These are phyloP conservation scores for Chanos chanos DNA, from an alignment of 2,797 vertebrate genomes.

Conservation along the genomic window DNA sequence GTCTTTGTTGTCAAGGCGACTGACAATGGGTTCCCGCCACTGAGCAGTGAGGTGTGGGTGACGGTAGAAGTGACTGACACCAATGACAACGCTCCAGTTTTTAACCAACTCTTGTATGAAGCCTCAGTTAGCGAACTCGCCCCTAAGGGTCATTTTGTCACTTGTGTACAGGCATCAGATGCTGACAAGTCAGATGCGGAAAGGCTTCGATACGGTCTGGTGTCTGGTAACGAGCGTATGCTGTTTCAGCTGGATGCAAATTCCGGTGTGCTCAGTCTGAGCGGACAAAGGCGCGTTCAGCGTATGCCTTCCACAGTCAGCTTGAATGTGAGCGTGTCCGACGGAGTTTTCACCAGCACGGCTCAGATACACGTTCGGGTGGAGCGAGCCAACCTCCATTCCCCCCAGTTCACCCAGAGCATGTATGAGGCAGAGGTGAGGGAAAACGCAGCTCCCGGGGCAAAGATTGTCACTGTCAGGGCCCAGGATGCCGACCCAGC, in stretches of 20 bases:
- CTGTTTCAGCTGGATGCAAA: conserved; percentile 87
- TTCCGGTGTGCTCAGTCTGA: conserved; percentile 84
- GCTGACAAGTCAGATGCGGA: conserved; percentile 89
- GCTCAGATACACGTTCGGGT: conserved; percentile 91
- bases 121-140: conserved; percentile 92
- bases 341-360: conserved; percentile 92
- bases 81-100: conserved; percentile 93
- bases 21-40: conserved; percentile 89
- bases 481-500: conserved; percentile 90
- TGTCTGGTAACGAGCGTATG: conserved; percentile 90
- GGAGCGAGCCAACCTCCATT: conserved; percentile 85
- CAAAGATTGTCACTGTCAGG: conserved; percentile 83
- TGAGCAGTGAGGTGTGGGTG: conserved; percentile 87
- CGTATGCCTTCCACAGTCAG: conserved; percentile 87
- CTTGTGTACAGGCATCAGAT: conserved; percentile 92
- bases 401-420: conserved; percentile 85
- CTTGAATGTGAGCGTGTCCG: conserved; percentile 93
- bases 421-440: conserved; percentile 86
- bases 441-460: conserved; percentile 85
- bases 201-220: conserved; percentile 87
- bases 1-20: conserved; percentile 85
- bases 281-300: conserved; percentile 80
- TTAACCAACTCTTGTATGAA: conserved; percentile 95
- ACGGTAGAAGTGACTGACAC: conserved; percentile 85
- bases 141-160: conserved; percentile 90